Conservation (phyloP, 2,888 invertebrate genomes). For the Polydrusus cervinus region DNA sequence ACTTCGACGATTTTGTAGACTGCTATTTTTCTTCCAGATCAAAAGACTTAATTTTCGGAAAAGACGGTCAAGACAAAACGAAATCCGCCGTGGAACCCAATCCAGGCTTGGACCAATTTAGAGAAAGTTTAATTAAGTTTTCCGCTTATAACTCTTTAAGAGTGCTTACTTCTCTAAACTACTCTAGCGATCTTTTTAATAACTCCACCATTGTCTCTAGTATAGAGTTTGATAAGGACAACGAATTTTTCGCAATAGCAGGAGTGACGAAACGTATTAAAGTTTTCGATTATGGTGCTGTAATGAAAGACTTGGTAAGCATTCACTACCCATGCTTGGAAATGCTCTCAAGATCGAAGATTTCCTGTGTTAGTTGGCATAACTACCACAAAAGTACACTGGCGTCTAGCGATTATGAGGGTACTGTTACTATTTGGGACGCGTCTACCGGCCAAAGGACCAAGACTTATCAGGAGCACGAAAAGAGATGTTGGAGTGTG, state of each 20-base stretch:
- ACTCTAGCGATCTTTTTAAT: slow-evolving; percentile 91
- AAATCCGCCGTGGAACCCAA: slow-evolving; percentile 60
- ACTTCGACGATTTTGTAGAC: slow-evolving; percentile 92
- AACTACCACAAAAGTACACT: slow-evolving; percentile 90
- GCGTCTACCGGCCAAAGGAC: slow-evolving; percentile 84
- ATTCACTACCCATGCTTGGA: slow-evolving; percentile 94
- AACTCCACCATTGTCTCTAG: slow-evolving; percentile 91
- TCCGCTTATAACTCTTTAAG: slow-evolving; percentile 85
- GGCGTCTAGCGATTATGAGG: slow-evolving; percentile 96
- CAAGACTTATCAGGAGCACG: slow-evolving; percentile 89
- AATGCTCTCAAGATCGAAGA: slow-evolving; percentile 93
- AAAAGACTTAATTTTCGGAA: slow-evolving; percentile 80
- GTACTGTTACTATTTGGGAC: slow-evolving; percentile 95
- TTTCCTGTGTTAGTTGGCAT: slow-evolving; percentile 96
- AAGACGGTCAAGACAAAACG: slow-evolving; percentile 66
- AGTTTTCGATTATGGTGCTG: slow-evolving; percentile 91
- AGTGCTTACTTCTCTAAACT: slow-evolving; percentile 89
- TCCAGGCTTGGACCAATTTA: slow-evolving; percentile 82
- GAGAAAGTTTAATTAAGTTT: slow-evolving; percentile 90
- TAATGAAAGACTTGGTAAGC: slow-evolving; percentile 89
- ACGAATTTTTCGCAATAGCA: slow-evolving; percentile 96
- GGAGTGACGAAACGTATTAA: slow-evolving; percentile 96
- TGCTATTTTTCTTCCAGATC: slow-evolving; percentile 88
- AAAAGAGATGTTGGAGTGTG: slow-evolving; percentile 96
- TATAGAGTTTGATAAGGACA: slow-evolving; percentile 97